phyloP scores from a whole-genome alignment of 2,797 vertebrate genomes.

The Carduelis carduelis region DNA sequence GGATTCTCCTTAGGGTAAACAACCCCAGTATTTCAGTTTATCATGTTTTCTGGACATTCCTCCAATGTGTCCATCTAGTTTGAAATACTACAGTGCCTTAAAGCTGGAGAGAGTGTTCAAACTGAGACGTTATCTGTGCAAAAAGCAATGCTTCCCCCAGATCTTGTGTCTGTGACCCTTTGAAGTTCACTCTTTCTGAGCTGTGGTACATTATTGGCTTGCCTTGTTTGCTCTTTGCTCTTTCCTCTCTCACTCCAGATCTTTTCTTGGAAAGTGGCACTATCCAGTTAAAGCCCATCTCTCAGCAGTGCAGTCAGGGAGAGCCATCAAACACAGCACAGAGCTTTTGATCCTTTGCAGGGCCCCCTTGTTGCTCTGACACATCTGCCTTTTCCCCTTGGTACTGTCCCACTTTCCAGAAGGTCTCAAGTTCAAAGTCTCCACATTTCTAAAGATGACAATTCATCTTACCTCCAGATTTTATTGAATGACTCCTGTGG shows the following conservation, averaged over 20 bases:
- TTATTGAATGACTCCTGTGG: background rate
- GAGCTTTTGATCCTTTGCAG: background rate
- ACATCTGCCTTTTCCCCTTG: accelerated
- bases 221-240: background rate
- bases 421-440: background rate
- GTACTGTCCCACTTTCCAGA: background rate
- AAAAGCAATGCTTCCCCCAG: background rate
- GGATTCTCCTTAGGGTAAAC: background rate
- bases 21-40: background rate
- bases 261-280: background rate
- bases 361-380: background rate
- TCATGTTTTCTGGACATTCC: background rate
- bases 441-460: background rate
- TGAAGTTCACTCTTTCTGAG: background rate
- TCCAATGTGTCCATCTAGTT: background rate
- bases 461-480: background rate
- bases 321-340: background rate
- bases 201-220: background rate
- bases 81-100: background rate
- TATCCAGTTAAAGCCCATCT: background rate
- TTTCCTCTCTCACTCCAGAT: background rate
- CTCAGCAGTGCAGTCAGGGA: background rate
- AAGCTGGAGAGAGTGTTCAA: background rate
- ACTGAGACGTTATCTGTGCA: background rate
- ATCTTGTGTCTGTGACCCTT: background rate